These are phyloP conservation scores for Ammodytes marinus DNA, from an alignment of 2,113 vertebrate genomes.

Conservation along the genomic window DNA sequence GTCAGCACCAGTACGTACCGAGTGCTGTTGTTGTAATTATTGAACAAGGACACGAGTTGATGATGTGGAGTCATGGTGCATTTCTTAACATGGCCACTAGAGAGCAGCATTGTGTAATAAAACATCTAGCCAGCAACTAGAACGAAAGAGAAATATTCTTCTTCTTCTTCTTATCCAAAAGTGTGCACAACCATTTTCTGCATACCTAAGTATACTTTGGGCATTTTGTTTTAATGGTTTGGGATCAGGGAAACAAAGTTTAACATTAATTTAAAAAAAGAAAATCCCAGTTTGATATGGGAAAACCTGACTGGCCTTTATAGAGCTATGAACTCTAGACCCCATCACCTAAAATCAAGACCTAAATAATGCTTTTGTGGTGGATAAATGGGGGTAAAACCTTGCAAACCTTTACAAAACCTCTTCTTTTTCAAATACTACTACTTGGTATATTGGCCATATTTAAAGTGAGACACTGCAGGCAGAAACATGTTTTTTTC, in stretches of 20 bases:
- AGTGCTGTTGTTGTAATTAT: neutral
- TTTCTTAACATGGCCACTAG: constrained; percentile 20
- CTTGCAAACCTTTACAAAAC: no score
- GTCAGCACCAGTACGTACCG: neutral
- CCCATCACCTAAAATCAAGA: no score
- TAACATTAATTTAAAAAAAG: no score
- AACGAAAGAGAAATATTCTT: neutral
- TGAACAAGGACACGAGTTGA: neutral
- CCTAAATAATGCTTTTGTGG: no score
- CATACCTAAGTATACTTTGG: neutral
- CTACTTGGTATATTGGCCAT: no score
- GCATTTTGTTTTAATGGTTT: neutral
- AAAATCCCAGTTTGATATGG: neutral
- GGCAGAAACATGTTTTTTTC: no score
- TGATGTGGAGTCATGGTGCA: neutral
- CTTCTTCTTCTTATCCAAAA: neutral
- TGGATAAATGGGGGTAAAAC: no score
- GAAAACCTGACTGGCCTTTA: no score
- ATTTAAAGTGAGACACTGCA: no score
- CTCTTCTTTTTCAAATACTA: no score
- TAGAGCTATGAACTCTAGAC: neutral
- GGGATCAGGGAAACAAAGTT: no score
- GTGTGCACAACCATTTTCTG: neutral
- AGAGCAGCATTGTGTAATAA: constrained; percentile 33
- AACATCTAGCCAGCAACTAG: neutral